Evolutionary conservation across 2,888 invertebrate genomes (phyloP), one percentile per base, ranked within the genome.

Genomic region (Aleiodes testaceus): DNA sequence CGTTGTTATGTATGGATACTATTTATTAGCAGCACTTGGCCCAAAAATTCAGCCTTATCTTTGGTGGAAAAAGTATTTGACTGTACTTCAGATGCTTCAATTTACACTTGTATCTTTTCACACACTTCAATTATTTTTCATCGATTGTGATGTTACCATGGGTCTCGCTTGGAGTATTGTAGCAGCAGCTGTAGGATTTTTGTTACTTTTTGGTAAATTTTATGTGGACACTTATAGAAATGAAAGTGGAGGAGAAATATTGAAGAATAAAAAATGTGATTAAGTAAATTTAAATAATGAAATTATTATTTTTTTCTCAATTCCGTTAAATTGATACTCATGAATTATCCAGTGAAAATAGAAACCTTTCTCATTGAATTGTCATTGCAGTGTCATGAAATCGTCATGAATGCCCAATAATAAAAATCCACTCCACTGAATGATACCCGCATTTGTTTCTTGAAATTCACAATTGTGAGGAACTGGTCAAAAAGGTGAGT

Each of bases 31-130:
- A 1, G 97, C 97, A 0, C 89, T 97, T 77, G 98, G 98, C 20
- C 97, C 97, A 0, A 90, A 91, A 73, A 91, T 96, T 74, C 95
- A 95, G 87, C 93, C 93, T 82, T 97, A 93, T 87, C 90, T 97
- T 68, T 97, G 97, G 97, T 97, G 97, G 97, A 97, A 97, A 90
- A 95, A 94, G 83, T 97, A 97, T 87, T 90, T 98, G 84, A 97
- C 97, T 9, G 91, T 93, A 6, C 88, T 97, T 79, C 97, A 98
- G 89, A 97, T 98, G 93, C 92, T 94, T 20, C 97, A 98, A 88
- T 98, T 98, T 84, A 91, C 97, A 55, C 85, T 93, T 73, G 96
- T 97, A 45, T 94, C 97, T 91, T 80, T 94, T 6, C 97, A 97
- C 88, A 95, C 96, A 50, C 36, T 95, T 92, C 95, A 96, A 86